Evolutionary conservation across 1,140 invertebrate genomes (phyloP).

Genomic region (Macrostomum lignano): DNA sequence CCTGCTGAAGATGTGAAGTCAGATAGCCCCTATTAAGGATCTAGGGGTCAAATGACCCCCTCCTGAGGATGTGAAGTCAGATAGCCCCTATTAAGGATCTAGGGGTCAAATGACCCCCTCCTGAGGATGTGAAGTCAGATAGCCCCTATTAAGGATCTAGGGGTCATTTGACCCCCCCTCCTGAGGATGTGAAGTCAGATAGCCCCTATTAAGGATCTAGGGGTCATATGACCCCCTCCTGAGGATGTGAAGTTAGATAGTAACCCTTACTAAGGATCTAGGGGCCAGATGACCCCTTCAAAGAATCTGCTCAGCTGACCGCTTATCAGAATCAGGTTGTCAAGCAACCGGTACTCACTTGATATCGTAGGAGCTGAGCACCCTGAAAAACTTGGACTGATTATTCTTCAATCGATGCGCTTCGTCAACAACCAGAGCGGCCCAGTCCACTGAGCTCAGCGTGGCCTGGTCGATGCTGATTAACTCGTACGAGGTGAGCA

Average conservation of each 20-base stretch:
- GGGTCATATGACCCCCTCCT: background rate
- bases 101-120: no score
- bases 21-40: conserved; percentile 65
- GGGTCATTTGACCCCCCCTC: no score
- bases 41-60: background rate
- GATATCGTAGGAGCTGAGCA: conserved; percentile 69
- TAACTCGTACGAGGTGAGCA: conserved; percentile 88
- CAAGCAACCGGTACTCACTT: no score
- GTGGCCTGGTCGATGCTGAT: conserved; percentile 85
- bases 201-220: background rate
- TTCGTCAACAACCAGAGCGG: conserved; percentile 88
- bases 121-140: no score
- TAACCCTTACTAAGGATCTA: no score
- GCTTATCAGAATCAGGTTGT: no score
- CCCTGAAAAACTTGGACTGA: conserved; percentile 92
- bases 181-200: no score
- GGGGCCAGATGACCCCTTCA: no score
- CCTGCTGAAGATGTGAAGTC: conserved; percentile 28
- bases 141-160: no score
- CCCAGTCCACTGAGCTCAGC: conserved; percentile 93
- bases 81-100: no score
- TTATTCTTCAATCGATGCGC: conserved; percentile 94
- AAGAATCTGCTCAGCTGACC: no score
- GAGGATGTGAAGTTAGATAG: conserved; percentile 73
- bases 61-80: background rate